Percentiles rank a stretch among this genome's conserved stretches.
Evolutionary conservation across 2,113 vertebrate genomes (phyloP).

Genomic region (Rhinoderma darwinii): DNA sequence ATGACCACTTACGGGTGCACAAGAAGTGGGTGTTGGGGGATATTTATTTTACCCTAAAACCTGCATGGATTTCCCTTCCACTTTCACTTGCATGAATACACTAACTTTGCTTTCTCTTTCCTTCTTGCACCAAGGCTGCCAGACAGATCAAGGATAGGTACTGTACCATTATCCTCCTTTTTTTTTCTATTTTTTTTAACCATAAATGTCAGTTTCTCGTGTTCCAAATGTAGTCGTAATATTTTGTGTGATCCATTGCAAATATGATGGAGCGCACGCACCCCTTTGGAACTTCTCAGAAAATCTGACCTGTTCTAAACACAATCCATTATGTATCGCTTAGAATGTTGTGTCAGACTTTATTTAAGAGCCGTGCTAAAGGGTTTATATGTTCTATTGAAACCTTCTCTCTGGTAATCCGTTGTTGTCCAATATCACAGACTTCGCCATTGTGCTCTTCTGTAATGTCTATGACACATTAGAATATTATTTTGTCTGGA

Average conservation of each 20-base stretch:
- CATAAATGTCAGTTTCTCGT: not conserved
- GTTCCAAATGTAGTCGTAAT: not conserved
- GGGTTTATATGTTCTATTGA: too few relatives aligned
- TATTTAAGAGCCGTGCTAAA: too few relatives aligned
- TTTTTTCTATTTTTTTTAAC: slow-evolving; percentile 1
- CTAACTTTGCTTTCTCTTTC: slow-evolving; percentile 83
- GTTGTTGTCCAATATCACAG: too few relatives aligned
- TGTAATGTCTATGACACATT: too few relatives aligned
- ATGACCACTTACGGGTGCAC: not conserved
- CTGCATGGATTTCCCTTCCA: slow-evolving; percentile 72
- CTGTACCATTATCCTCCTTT: slow-evolving; percentile 75
- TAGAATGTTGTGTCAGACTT: not conserved
- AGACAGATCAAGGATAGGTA: slow-evolving; percentile 98
- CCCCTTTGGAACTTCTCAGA: not conserved
- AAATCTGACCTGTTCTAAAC: not conserved
- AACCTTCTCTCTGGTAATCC: too few relatives aligned
- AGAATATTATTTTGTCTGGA: too few relatives aligned
- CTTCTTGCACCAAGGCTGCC: slow-evolving; percentile 83
- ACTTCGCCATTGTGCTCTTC: too few relatives aligned
- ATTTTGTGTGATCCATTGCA: not conserved
- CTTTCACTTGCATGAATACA: slow-evolving; percentile 78
- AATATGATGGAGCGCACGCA: not conserved
- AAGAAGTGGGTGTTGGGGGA: not conserved
- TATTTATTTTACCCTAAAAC: slow-evolving; percentile 65
- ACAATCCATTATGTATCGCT: not conserved